Base-by-base conservation (phyloP, 2,797 vertebrate species). In the Phyllotis vaccarum region DNA sequence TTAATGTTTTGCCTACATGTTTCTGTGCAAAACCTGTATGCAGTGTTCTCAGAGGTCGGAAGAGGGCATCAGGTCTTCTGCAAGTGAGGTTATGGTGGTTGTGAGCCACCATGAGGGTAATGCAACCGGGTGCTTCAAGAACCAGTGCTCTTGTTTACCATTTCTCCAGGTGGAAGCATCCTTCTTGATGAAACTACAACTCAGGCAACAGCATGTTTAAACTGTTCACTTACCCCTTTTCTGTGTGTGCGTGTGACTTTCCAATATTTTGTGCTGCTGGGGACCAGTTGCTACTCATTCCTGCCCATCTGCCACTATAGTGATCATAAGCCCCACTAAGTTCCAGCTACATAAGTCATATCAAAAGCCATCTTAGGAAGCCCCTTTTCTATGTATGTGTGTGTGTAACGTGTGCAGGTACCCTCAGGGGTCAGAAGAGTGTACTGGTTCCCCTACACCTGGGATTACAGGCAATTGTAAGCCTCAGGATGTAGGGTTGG, bases 241-340 rank as follows among this genome's bases (percentile, higher is more conserved):
- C 89, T 31, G 29, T 31, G 12, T 13, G 12, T 31, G 6, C 2
- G 14, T 17, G 16, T 40, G 81, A 5, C 17, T 92, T 40, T 93
- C 85, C 17, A 91, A 56, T 93, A 78, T 40, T 95, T 96, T 60
- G 96, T 52, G 40, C 43, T 95, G 11, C 40, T 86, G 49, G n/a
- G 58, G 92, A 89, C 29, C 12, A 92, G 52, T 16, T 37, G 64
- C 62, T 81, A 89, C 14, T 93, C 29, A 22, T 89, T 43, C 58
- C n/a, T 74, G 75, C 5, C 34, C 82, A 40, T 70, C 31, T 93
- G 49, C 19, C 70, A 96, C 14, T 52, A 78, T 89, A 54, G 24
- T 40, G 91, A 66, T 37, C 34, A 29, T 6, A 92, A n/a, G 58
- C 6, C 14, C 40, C 17, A 52, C 68, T 92, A 91, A 74, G 68